phyloP scores from a whole-genome alignment of 2,113 vertebrate species.

The Phoenicopterus ruber region DNA sequence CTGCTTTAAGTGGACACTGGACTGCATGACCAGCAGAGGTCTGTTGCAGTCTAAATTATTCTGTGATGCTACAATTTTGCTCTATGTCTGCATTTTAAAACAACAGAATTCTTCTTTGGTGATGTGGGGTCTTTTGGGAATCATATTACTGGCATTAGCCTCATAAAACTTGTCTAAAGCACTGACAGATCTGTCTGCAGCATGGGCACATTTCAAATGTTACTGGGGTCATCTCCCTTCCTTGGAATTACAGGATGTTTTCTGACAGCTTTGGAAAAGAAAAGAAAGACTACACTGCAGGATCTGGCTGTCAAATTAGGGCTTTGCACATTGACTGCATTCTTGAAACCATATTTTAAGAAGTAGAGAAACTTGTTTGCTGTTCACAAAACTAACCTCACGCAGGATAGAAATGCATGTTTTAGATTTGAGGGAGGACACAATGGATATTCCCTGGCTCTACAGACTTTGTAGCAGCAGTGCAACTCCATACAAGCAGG shows the following conservation, averaged over 20 bases:
- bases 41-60: background rate
- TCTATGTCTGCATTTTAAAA: background rate
- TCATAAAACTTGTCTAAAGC: background rate
- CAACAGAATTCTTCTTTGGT: background rate
- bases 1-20: background rate
- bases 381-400: background rate
- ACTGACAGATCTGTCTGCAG: background rate
- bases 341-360: background rate
- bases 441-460: background rate
- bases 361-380: background rate
- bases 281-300: background rate
- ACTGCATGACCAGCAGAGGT: background rate
- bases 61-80: background rate
- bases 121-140: background rate
- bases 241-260: background rate
- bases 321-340: background rate
- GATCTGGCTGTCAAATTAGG: background rate
- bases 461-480: fast-evolving
- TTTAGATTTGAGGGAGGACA: background rate
- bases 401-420: background rate
- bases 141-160: background rate
- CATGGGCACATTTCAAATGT: background rate
- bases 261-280: background rate
- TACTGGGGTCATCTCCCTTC: background rate
- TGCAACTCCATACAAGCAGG: background rate